phyloP scores from a whole-genome alignment of 2,888 invertebrate genomes.

The Orchesella flavescens region DNA sequence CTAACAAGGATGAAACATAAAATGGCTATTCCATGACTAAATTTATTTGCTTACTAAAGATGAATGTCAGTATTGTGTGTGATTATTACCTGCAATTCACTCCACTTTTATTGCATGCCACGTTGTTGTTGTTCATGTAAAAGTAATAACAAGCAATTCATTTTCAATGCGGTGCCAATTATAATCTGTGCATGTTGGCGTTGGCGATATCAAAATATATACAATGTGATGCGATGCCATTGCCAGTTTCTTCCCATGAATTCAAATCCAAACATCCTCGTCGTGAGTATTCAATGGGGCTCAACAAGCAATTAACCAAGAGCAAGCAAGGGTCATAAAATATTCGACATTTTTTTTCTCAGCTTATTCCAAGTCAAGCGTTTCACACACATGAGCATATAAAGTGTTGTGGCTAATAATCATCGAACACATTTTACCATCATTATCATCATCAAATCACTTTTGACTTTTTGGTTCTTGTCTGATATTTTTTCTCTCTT shows the following conservation, averaged over 20 bases:
- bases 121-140: background rate
- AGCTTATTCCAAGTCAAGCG: background rate
- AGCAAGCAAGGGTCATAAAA: slow-evolving; percentile 32
- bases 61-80: too few species aligned
- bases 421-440: slow-evolving; percentile 26
- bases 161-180: background rate
- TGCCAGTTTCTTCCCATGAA: background rate
- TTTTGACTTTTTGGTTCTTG: background rate
- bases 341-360: background rate
- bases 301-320: slow-evolving; percentile 31
- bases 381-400: background rate
- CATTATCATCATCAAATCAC: slow-evolving; percentile 7
- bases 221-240: background rate
- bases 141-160: background rate
- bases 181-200: background rate
- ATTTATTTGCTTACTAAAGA: too few species aligned
- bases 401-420: slow-evolving; percentile 26
- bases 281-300: slow-evolving; percentile 12
- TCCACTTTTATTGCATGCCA: background rate
- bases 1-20: too few species aligned
- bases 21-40: too few species aligned
- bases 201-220: background rate
- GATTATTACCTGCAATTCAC: too few species aligned
- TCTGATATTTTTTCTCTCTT: background rate
- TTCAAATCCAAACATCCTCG: background rate